These are phyloP conservation scores for Sisor rabdophorus DNA, from an alignment of 2,113 vertebrate species.

Conservation along the genomic window DNA sequence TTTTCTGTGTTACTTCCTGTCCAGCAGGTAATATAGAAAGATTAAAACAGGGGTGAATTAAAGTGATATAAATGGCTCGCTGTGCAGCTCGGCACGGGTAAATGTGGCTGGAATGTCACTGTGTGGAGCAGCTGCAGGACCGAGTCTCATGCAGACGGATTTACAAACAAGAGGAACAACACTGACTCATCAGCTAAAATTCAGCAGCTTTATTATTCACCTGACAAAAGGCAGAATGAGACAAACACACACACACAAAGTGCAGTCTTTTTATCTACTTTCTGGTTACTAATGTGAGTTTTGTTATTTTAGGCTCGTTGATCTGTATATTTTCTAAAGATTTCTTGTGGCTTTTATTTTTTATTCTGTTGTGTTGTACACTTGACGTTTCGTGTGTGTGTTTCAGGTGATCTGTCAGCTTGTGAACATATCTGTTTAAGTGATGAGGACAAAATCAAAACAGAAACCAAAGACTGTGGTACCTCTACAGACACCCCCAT, in stretches of 20 bases:
- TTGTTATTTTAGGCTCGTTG: too few relatives aligned
- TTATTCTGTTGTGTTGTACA: too few relatives aligned
- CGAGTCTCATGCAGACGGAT: background rate
- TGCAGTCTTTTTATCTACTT: too few relatives aligned
- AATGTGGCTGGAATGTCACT: background rate
- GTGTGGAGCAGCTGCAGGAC: background rate
- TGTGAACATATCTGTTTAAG: conserved; percentile 92
- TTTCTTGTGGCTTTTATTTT: too few relatives aligned
- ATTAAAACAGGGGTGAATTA: background rate
- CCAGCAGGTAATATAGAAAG: background rate
- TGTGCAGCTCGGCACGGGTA: background rate
- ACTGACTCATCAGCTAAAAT: conserved; percentile 1
- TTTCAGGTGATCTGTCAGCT: conserved; percentile 81
- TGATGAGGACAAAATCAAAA: conserved; percentile 85
- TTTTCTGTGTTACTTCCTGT: background rate
- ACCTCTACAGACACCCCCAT: conserved; percentile 87
- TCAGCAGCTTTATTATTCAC: conserved; percentile 7
- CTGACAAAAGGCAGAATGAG: background rate
- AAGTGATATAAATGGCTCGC: background rate
- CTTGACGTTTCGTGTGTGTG: background rate
- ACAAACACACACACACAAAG: background rate
- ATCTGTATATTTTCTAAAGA: too few relatives aligned
- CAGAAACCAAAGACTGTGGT: conserved; percentile 90
- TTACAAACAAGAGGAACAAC: background rate
- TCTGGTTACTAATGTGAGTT: too few relatives aligned